Conservation (phyloP, 2,113 vertebrate species). For the Calyptommatus sinebrachiatus region DNA sequence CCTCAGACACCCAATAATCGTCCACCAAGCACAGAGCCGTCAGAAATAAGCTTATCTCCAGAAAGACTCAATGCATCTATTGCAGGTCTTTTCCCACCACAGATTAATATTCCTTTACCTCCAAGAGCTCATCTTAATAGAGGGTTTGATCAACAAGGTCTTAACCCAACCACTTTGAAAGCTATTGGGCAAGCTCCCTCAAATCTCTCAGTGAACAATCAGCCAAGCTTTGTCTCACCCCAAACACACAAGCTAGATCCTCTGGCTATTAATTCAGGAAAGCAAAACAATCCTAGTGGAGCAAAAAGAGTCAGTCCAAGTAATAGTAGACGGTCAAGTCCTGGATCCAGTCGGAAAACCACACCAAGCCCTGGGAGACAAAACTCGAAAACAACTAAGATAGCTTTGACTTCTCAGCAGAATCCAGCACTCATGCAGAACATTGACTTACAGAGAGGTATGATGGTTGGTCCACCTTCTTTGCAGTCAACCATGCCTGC, state of each 20-base stretch:
- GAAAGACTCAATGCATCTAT: conserved; percentile 97
- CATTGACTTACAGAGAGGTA: conserved; percentile 79
- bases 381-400: conserved; percentile 85
- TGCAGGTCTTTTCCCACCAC: conserved; percentile 95
- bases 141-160: conserved; percentile 97
- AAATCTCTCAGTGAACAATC: conserved; percentile 75
- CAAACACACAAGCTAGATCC: conserved; percentile 77
- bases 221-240: conserved; percentile 70
- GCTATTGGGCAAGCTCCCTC: conserved; percentile 96
- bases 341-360: conserved; percentile 90
- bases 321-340: conserved; percentile 91
- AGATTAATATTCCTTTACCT: conserved; percentile 98
- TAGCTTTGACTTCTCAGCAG: conserved; percentile 76
- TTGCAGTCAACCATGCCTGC: conserved; percentile 73
- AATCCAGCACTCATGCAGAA: conserved; percentile 79
- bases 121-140: conserved; percentile 89
- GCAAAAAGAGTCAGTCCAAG: conserved; percentile 93
- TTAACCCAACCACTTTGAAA: conserved; percentile 97
- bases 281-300: conserved; percentile 78
- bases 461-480: conserved; percentile 78
- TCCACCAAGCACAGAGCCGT: conserved; percentile 95
- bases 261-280: conserved; percentile 82
- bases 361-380: conserved; percentile 94
- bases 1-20: conserved; percentile 95
- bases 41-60: conserved; percentile 96